Conservation (phyloP, 2,113 vertebrate species). For the Pristiophorus japonicus region DNA sequence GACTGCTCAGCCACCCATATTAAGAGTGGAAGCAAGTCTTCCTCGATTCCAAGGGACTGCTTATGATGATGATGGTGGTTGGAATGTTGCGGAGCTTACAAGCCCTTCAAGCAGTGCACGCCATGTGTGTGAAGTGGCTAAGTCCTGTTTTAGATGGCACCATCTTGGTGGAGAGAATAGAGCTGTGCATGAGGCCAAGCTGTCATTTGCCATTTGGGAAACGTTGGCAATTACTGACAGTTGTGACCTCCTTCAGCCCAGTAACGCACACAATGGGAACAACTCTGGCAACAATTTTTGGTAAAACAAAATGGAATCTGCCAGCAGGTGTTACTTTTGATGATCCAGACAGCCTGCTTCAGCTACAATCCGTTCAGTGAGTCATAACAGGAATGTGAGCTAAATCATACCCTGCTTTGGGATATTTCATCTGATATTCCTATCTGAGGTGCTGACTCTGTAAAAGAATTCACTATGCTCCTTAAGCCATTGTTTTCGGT, state of each 20-base stretch:
- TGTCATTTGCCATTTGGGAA: neutral
- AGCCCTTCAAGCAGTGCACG: neutral
- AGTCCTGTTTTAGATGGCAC: neutral
- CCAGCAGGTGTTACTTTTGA: neutral
- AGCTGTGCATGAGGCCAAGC: neutral
- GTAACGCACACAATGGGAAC: neutral
- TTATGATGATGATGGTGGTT: too few relatives aligned
- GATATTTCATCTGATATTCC: conserved; percentile 21
- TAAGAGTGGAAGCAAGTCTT: too few relatives aligned
- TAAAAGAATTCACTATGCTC: neutral
- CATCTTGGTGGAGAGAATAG: neutral
- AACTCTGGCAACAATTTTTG: neutral
- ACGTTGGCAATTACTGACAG: neutral
- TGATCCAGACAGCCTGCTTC: too few relatives aligned
- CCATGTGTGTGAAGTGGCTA: neutral
- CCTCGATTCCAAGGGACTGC: too few relatives aligned
- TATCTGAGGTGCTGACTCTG: neutral
- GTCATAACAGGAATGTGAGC: neutral
- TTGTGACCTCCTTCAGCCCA: too few relatives aligned
- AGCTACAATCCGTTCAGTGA: neutral
- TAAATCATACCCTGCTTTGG: neutral
- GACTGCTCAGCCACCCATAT: too few relatives aligned
- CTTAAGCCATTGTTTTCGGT: too few relatives aligned
- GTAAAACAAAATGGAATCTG: neutral
- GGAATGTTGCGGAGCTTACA: neutral